phyloP scores from a whole-genome alignment of 2,797 vertebrate species.

The Lindbergichthys nudifrons region DNA sequence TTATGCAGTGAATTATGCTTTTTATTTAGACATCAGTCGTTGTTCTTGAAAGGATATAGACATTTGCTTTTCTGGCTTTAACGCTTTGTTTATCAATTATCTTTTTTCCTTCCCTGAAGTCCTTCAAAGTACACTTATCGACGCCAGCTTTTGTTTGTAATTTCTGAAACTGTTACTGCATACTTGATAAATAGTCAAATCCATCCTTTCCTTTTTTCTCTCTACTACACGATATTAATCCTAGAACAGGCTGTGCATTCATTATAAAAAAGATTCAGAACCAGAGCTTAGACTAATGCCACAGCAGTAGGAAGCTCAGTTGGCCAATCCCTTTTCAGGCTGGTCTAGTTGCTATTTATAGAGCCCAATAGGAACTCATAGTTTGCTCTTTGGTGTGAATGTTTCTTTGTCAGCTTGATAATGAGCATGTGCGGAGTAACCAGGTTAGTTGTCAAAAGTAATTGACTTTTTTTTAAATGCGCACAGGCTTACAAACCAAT shows the following conservation, averaged over 20 bases:
- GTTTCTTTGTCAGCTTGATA: slow-evolving; percentile 18
- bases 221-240: not conserved
- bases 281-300: slow-evolving; percentile 19
- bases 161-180: not conserved
- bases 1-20: slow-evolving; percentile 1
- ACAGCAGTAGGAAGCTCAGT: slow-evolving; percentile 33
- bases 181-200: not conserved
- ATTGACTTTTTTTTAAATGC: not conserved
- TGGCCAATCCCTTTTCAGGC: slow-evolving; percentile 30
- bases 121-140: not conserved
- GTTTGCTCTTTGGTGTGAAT: slow-evolving; percentile 34
- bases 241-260: not conserved
- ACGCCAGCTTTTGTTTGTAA: not conserved
- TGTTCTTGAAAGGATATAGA: not conserved
- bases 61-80: not conserved
- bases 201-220: not conserved
- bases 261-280: not conserved
- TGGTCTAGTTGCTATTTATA: slow-evolving; percentile 52
- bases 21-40: not conserved
- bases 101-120: not conserved
- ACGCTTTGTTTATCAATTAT: not conserved
- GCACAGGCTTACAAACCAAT: not conserved
- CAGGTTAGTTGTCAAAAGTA: not conserved
- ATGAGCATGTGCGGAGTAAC: slow-evolving; percentile 7
- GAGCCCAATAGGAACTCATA: slow-evolving; percentile 17